Conservation (phyloP, 2,888 invertebrate species). For the Callyntrura guangdongensis region DNA sequence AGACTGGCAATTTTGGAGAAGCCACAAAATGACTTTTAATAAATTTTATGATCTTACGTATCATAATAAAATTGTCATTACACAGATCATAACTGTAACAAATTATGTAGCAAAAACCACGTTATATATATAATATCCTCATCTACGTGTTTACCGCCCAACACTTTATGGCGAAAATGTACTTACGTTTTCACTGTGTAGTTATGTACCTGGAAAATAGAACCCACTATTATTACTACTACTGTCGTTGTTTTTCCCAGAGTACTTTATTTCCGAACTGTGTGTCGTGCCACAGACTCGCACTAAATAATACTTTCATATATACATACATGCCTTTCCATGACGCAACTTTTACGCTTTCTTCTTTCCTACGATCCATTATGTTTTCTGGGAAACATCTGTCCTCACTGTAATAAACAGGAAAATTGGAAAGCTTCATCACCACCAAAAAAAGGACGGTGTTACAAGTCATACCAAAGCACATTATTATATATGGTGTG, state of each 20-base stretch:
- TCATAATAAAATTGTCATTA: constrained; percentile 44
- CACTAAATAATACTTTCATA: not conserved
- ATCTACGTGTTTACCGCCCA: too few species aligned
- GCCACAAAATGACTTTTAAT: constrained; percentile 29
- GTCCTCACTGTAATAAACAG: constrained; percentile 2
- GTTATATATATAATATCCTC: not conserved
- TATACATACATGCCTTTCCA: not conserved
- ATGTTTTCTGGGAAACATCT: not conserved
- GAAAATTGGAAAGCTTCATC: constrained; percentile 26
- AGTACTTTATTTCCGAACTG: too few species aligned
- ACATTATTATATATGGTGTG: not conserved
- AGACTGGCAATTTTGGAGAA: not conserved
- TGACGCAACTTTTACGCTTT: not conserved
- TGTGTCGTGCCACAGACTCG: too few species aligned
- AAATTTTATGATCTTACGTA: constrained; percentile 24
- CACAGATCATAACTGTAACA: constrained; percentile 34
- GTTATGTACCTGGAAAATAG: too few species aligned
- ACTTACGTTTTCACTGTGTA: too few species aligned
- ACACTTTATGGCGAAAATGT: too few species aligned
- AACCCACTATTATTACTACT: too few species aligned
- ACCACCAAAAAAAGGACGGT: not conserved
- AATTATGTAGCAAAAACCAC: not conserved
- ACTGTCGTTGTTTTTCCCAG: too few species aligned
- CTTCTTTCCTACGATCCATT: not conserved
- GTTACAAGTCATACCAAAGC: too few species aligned